Conservation (phyloP, 2,888 invertebrate genomes). For the Diadromus collaris region DNA sequence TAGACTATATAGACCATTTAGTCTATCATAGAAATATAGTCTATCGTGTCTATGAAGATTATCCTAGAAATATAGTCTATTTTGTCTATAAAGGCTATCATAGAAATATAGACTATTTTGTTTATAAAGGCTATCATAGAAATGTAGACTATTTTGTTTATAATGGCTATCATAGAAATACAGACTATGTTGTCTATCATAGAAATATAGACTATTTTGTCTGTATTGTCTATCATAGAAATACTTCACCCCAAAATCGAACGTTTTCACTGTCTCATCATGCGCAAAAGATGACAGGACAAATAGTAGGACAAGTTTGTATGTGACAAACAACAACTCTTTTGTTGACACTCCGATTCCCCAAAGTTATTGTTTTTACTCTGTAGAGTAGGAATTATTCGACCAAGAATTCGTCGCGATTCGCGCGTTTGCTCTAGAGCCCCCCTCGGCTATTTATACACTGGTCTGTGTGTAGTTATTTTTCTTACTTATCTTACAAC, state of each 20-base stretch:
- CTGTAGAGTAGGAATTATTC: neutral
- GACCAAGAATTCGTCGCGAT: neutral
- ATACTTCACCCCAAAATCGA: no score
- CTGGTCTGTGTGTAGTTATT: neutral
- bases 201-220: no score
- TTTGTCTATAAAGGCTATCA: no score
- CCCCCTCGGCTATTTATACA: constrained; percentile 9
- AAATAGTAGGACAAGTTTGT: neutral
- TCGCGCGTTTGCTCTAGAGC: neutral
- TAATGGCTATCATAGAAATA: no score
- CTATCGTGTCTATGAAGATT: no score
- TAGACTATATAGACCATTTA: no score
- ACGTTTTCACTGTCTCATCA: neutral
- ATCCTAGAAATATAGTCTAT: no score
- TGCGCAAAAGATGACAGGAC: neutral
- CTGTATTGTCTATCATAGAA: constrained; percentile 10
- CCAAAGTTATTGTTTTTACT: neutral
- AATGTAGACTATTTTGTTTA: no score
- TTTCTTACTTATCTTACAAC: neutral
- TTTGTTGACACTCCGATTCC: neutral
- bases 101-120: no score
- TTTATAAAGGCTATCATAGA: no score
- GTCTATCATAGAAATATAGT: constrained; percentile 12
- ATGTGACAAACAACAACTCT: no score
- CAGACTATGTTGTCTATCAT: no score